Percentiles rank a stretch among this genome's conserved stretches.
Evolutionary conservation across 2,113 vertebrate genomes (phyloP).

Genomic region (Harpagus bidentatus): DNA sequence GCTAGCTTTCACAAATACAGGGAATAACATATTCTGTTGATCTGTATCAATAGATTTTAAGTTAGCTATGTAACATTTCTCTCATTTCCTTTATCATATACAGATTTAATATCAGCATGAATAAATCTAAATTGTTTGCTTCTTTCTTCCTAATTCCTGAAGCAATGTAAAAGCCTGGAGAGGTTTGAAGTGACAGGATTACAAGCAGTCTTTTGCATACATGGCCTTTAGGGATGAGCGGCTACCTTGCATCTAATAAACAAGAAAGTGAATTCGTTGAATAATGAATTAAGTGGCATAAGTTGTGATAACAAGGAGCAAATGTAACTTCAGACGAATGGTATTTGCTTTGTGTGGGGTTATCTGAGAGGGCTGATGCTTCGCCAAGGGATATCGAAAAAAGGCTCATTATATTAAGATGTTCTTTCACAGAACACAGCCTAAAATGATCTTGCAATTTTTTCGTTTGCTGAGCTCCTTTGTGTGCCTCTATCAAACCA

Average conservation of each 20-base stretch:
- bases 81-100: constrained; percentile 70
- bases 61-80: constrained; percentile 43
- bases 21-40: neutral
- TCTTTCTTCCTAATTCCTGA: constrained; percentile 78
- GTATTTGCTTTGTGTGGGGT: constrained; percentile 82
- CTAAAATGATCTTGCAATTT: constrained; percentile 75
- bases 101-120: constrained; percentile 76
- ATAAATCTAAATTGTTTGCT: constrained; percentile 82
- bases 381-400: constrained; percentile 70
- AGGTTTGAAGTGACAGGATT: constrained; percentile 84
- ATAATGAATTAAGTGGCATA: constrained; percentile 84
- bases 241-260: constrained; percentile 85
- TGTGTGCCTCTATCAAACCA: constrained; percentile 71
- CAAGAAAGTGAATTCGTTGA: constrained; percentile 83
- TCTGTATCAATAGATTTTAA: constrained; percentile 57
- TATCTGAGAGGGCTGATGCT: constrained; percentile 76
- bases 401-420: constrained; percentile 80
- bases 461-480: constrained; percentile 67
- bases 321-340: constrained; percentile 83
- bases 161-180: constrained; percentile 77
- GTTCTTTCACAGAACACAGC: constrained; percentile 74
- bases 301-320: constrained; percentile 82
- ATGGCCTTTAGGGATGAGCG: constrained; percentile 80
- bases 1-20: neutral
- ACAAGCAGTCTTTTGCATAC: constrained; percentile 85